A percentile compares a stretch with the other conserved stretches of the same genome.
Evolutionary conservation across 2,888 invertebrate species (phyloP).

Genomic region (Stenichneumon culpator): DNA sequence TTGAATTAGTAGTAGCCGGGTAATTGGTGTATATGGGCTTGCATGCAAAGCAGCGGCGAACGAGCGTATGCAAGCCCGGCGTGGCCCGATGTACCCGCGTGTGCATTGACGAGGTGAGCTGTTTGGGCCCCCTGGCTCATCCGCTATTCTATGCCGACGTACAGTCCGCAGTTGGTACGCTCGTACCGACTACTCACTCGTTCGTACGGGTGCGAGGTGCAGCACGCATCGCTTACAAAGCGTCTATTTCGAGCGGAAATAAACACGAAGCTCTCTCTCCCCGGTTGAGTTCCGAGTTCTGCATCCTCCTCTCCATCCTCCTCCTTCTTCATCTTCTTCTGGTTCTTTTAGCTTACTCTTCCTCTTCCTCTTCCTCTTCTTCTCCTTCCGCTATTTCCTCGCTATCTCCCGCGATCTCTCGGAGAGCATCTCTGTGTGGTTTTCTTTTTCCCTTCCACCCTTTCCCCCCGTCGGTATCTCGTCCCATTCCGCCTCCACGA

Average conservation of each 20-base stretch:
- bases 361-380: slow-evolving; percentile 36
- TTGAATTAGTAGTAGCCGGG: slow-evolving; percentile 72
- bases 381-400: slow-evolving; percentile 52
- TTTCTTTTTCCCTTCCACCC: slow-evolving; percentile 56
- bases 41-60: slow-evolving; percentile 59
- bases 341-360: slow-evolving; percentile 30
- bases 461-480: slow-evolving; percentile 52
- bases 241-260: slow-evolving; percentile 76
- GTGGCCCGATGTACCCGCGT: slow-evolving; percentile 48
- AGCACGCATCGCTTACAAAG: slow-evolving; percentile 73
- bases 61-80: slow-evolving; percentile 39
- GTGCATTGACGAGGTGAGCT: slow-evolving; percentile 60
- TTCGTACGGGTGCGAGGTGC: slow-evolving; percentile 35
- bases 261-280: slow-evolving; percentile 69
- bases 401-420: slow-evolving; percentile 56
- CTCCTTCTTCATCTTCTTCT: slow-evolving; percentile 44
- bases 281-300: slow-evolving; percentile 53
- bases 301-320: slow-evolving; percentile 48
- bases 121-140: slow-evolving; percentile 58
- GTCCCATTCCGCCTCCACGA: slow-evolving; percentile 69
- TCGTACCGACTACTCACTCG: slow-evolving; percentile 58
- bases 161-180: slow-evolving; percentile 56
- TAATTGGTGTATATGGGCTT: slow-evolving; percentile 70
- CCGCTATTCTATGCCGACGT: slow-evolving; percentile 45
- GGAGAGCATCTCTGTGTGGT: slow-evolving; percentile 54